A percentile compares a stretch with the other conserved stretches of the same genome.
These are phyloP conservation scores for Amphiduros pacificus DNA, from an alignment of 2,888 invertebrate genomes.

Conservation along the genomic window DNA sequence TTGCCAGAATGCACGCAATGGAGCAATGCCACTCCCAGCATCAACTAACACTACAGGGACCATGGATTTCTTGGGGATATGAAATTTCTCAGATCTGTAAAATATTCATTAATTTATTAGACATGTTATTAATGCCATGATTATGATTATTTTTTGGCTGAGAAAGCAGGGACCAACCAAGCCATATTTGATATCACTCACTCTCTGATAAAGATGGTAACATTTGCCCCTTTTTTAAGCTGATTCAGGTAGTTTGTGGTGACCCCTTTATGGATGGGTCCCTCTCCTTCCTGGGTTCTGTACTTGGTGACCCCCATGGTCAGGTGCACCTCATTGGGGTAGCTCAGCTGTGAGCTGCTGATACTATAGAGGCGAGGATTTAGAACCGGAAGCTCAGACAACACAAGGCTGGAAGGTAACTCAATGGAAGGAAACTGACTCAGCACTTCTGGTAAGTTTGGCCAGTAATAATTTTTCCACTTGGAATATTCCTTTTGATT, in stretches of 20 bases:
- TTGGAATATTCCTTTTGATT: conserved; percentile 88
- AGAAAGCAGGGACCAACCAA: no score
- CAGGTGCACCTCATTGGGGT: conserved; percentile 79
- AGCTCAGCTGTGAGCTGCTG: conserved; percentile 76
- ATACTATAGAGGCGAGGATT: conserved; percentile 94
- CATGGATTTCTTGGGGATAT: conserved; percentile 75
- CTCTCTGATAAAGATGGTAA: conserved; percentile 75
- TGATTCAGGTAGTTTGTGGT: conserved; percentile 90
- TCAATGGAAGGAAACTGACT: conserved; percentile 84
- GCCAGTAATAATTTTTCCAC: conserved; percentile 86
- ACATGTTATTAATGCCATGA: background rate
- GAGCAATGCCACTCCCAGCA: conserved; percentile 76
- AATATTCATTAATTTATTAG: background rate
- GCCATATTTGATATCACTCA: no score
- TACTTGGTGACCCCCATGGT: conserved; percentile 82
- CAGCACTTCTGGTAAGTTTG: conserved; percentile 78
- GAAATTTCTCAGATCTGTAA: conserved; percentile 80
- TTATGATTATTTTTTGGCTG: no score
- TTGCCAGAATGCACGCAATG: conserved; percentile 93
- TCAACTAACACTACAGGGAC: conserved; percentile 80
- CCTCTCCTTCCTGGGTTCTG: conserved; percentile 66
- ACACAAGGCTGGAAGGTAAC: conserved; percentile 79
- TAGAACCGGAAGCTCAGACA: conserved; percentile 79
- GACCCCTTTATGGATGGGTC: conserved; percentile 83
- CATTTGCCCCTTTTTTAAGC: conserved; percentile 68